These are phyloP conservation scores for Styela clava DNA, from an alignment of 23 tunicate species.

Conservation along the genomic window DNA sequence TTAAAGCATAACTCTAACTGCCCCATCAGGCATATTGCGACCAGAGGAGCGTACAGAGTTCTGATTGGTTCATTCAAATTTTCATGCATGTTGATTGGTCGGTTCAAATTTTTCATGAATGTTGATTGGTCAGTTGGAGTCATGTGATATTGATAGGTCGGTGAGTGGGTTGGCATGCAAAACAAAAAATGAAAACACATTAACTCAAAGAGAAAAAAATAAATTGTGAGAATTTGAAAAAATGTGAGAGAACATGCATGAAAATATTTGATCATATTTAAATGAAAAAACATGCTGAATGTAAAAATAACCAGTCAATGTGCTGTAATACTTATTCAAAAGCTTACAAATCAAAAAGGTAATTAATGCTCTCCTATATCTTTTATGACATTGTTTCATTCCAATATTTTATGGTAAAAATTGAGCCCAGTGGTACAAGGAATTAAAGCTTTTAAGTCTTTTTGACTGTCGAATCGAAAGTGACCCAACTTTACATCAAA, in stretches of 20 bases:
- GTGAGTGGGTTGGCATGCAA: conserved; percentile 19
- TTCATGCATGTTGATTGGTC: conserved; percentile 11
- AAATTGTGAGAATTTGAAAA: not conserved
- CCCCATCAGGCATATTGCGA: conserved; percentile 25
- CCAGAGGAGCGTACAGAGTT: conserved; percentile 10
- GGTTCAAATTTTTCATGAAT: conserved; percentile 2
- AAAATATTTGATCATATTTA: too few species aligned
- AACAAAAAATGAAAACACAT: conserved; percentile 9
- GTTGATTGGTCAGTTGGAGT: not conserved
- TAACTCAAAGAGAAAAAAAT: not conserved
- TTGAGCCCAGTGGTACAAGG: too few species aligned
- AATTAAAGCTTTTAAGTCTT: too few species aligned
- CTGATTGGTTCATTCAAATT: conserved; percentile 22
- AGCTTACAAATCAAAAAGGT: too few species aligned
- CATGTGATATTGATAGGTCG: not conserved
- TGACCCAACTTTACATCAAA: too few species aligned
- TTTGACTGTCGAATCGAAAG: too few species aligned
- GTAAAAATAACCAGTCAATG: too few species aligned
- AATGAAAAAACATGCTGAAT: too few species aligned
- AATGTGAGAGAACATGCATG: not conserved
- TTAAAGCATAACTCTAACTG: conserved; percentile 27
- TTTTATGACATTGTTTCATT: too few species aligned
- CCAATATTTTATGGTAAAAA: too few species aligned
- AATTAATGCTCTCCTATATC: too few species aligned
- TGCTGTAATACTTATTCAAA: too few species aligned